Percentiles rank a stretch among this genome's conserved stretches.
Conservation (phyloP, 2,113 vertebrate genomes). For the Nothocercus julius region DNA sequence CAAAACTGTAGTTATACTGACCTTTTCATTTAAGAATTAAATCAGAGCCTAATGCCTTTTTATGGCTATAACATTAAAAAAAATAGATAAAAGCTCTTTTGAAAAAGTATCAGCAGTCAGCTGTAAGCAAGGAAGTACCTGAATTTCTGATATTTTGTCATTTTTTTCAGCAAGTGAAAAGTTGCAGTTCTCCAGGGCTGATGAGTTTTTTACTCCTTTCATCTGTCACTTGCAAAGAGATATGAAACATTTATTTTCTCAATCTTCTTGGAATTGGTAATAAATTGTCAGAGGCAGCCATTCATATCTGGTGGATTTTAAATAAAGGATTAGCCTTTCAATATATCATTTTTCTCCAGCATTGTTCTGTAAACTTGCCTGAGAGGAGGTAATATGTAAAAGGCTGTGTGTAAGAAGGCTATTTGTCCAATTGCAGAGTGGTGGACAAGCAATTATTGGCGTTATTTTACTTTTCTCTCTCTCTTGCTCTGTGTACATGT, state of each 20-base stretch:
- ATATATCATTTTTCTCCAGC: constrained; percentile 30
- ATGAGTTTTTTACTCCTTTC: constrained; percentile 6
- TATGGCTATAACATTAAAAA: background rate
- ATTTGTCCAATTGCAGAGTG: background rate
- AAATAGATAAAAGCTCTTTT: background rate
- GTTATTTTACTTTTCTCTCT: background rate
- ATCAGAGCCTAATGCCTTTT: background rate
- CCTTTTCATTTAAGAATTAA: background rate
- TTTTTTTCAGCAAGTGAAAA: background rate
- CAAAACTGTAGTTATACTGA: background rate
- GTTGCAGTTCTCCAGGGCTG: background rate
- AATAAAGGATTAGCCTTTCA: constrained; percentile 44
- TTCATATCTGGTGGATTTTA: constrained; percentile 29
- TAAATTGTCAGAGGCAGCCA: constrained; percentile 14
- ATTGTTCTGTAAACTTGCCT: background rate
- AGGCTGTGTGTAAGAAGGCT: background rate
- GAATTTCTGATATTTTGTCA: background rate
- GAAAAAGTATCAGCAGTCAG: background rate
- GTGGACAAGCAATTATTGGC: background rate
- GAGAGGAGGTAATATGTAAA: background rate
- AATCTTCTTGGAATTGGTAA: background rate
- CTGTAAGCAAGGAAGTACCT: background rate
- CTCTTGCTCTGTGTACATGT: background rate
- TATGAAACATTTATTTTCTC: constrained; percentile 49
- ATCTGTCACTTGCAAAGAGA: constrained; percentile 16